These are phyloP conservation scores for Sesamia nonagrioides DNA, from an alignment of 1,140 invertebrate species.

Conservation along the genomic window DNA sequence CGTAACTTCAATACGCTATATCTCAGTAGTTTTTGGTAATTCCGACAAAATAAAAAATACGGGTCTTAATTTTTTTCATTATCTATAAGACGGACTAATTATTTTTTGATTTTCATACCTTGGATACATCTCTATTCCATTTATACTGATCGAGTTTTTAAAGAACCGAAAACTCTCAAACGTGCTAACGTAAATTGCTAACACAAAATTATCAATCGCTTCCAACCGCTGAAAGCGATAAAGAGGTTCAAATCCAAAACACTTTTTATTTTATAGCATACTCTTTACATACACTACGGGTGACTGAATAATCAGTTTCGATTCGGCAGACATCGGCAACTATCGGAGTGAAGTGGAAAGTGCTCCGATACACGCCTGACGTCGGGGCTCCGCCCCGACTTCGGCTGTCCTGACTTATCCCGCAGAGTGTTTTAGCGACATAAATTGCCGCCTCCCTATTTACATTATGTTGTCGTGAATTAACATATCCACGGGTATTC, in stretches of 20 bases:
- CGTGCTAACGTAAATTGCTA: background rate
- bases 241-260: constrained; percentile 22
- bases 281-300: constrained; percentile 57
- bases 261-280: too few relatives aligned
- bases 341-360: constrained; percentile 41
- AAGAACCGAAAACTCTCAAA: constrained; percentile 5
- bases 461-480: constrained; percentile 76
- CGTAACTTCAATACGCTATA: too few relatives aligned
- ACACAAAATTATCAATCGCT: constrained; percentile 30
- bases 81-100: too few relatives aligned
- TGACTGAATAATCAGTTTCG: constrained; percentile 64
- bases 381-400: background rate
- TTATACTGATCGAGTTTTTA: background rate
- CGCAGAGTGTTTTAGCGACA: constrained; percentile 73
- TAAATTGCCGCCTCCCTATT: constrained; percentile 78
- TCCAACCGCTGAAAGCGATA: constrained; percentile 8
- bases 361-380: background rate
- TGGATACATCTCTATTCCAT: too few relatives aligned
- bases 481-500: constrained; percentile 80
- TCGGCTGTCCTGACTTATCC: constrained; percentile 60
- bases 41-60: too few relatives aligned
- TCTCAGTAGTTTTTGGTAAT: too few relatives aligned
- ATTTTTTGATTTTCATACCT: too few relatives aligned
- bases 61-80: too few relatives aligned
- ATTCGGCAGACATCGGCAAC: constrained; percentile 52